Conservation (phyloP, 2,888 invertebrate species). For the Ferdinandea cuprea region DNA sequence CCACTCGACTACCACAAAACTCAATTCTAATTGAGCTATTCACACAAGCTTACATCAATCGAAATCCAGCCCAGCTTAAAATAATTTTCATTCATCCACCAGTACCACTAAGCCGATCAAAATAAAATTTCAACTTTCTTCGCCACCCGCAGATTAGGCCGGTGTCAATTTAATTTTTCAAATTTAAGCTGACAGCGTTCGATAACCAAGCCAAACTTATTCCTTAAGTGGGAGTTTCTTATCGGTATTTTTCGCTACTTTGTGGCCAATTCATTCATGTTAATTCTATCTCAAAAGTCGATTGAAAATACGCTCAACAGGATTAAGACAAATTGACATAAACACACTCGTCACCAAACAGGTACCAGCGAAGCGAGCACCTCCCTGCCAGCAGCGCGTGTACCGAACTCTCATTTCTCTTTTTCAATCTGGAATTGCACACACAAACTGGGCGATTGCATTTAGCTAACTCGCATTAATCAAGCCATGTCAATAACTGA, state of each 20-base stretch:
- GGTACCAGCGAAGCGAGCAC: conserved; percentile 33
- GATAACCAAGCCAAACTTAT: conserved; percentile 1
- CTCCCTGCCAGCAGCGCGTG: not conserved
- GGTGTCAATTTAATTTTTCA: not conserved
- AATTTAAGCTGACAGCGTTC: conserved; percentile 4
- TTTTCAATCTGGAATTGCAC: conserved; percentile 28
- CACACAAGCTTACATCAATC: too few relatives aligned
- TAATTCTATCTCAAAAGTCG: conserved; percentile 40
- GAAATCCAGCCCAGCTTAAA: not conserved
- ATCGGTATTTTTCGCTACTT: conserved; percentile 38
- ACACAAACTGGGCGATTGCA: conserved; percentile 16
- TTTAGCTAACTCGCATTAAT: conserved; percentile 56
- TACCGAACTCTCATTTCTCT: conserved; percentile 48
- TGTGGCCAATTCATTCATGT: conserved; percentile 55
- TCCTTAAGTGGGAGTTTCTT: conserved; percentile 38
- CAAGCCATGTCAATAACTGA: conserved; percentile 64
- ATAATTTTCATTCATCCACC: not conserved
- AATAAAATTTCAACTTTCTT: not conserved
- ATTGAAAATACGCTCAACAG: conserved; percentile 25
- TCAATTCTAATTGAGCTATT: too few relatives aligned
- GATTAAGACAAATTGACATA: conserved; percentile 57
- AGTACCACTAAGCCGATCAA: not conserved
- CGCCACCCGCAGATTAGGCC: not conserved
- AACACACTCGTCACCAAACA: conserved; percentile 51
- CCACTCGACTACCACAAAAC: too few relatives aligned